A percentile compares a stretch with the other conserved stretches of the same genome.
phyloP scores from a whole-genome alignment of 2,113 vertebrate species.

The Mohoua ochrocephala region DNA sequence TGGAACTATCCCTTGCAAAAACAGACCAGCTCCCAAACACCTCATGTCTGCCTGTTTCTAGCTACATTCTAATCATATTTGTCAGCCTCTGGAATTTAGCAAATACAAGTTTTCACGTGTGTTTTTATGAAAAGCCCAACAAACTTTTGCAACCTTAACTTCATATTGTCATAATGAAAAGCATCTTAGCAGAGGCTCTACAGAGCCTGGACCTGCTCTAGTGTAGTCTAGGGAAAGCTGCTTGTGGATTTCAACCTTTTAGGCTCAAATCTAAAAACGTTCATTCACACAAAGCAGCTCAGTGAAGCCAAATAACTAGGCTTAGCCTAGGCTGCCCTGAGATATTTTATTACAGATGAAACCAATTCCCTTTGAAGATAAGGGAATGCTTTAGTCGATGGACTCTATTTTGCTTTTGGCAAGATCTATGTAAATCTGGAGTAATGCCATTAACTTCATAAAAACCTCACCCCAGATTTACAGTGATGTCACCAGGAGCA shows the following conservation, averaged over 20 bases:
- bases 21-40: not conserved
- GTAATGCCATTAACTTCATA: not conserved
- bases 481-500: conserved; percentile 20
- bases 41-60: not conserved
- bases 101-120: not conserved
- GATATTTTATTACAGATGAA: conserved; percentile 35
- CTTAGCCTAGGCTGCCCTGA: not conserved
- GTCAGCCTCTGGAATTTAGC: not conserved
- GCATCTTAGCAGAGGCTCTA: not conserved
- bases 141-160: not conserved
- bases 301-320: not conserved
- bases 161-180: not conserved
- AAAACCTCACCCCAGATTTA: not conserved
- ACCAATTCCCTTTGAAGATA: conserved; percentile 40
- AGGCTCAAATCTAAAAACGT: not conserved
- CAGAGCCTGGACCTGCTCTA: not conserved
- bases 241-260: not conserved
- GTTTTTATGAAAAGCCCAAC: not conserved
- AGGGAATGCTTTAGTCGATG: not conserved
- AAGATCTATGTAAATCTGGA: conserved; percentile 14
- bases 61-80: not conserved
- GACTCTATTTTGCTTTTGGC: conserved; percentile 5
- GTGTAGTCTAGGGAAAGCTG: not conserved
- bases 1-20: not conserved
- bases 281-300: not conserved